A percentile compares a stretch with the other conserved stretches of the same genome.
These are phyloP conservation scores for Hemaris fuciformis DNA, from an alignment of 2,888 invertebrate genomes.

Conservation along the genomic window DNA sequence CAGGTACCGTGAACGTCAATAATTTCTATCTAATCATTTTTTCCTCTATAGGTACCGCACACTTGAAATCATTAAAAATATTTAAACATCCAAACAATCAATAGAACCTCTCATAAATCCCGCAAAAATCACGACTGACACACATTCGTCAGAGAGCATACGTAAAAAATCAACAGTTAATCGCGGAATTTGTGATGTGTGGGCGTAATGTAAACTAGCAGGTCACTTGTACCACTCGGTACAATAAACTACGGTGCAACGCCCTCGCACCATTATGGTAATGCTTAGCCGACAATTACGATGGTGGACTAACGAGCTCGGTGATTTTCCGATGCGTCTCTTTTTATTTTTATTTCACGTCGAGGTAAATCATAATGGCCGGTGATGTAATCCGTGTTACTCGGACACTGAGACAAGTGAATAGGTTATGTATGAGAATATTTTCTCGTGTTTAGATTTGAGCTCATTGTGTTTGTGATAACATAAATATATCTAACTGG, in stretches of 20 bases:
- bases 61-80: too few relatives aligned
- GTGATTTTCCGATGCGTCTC: constrained; percentile 15
- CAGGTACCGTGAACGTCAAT: too few relatives aligned
- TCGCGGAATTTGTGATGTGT: constrained; percentile 35
- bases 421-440: not conserved
- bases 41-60: too few relatives aligned
- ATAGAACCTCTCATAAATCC: not conserved
- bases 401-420: not conserved
- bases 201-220: constrained; percentile 52
- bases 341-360: not conserved
- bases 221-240: constrained; percentile 41
- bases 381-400: not conserved
- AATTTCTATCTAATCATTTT: too few relatives aligned
- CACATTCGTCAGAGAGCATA: constrained; percentile 28
- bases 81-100: not conserved
- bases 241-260: constrained; percentile 27
- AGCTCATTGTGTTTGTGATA: not conserved
- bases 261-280: constrained; percentile 31
- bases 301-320: constrained; percentile 24
- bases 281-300: constrained; percentile 22
- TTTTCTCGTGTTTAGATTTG: not conserved
- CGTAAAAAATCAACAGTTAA: constrained; percentile 47
- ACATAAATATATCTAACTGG: not conserved
- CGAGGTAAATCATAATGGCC: not conserved
- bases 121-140: constrained; percentile 25